Conservation (phyloP, 2,113 vertebrate genomes). For the Callocephalon fimbriatum region DNA sequence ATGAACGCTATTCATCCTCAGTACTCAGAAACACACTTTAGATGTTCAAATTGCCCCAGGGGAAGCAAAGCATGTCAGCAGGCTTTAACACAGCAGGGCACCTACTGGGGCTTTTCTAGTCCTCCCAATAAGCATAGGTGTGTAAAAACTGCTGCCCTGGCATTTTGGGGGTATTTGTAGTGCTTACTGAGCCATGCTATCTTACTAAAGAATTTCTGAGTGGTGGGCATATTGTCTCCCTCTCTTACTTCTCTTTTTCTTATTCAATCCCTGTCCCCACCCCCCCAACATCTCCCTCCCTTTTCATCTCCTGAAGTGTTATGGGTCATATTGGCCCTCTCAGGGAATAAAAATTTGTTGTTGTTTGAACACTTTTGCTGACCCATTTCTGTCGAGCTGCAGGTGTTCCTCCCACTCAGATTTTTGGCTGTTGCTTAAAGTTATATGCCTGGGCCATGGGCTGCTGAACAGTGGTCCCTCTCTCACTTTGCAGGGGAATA, state of each 20-base stretch:
- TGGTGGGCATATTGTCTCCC: background rate
- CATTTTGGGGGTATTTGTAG: background rate
- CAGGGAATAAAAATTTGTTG: background rate
- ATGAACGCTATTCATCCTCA: background rate
- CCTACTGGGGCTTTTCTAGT: background rate
- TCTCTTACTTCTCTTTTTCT: background rate
- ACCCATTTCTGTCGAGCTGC: slow-evolving; percentile 15
- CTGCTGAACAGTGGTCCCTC: background rate
- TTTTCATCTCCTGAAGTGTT: background rate
- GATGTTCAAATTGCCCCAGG: background rate
- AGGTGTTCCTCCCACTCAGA: slow-evolving; percentile 45
- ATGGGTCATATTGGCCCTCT: background rate
- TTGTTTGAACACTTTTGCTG: slow-evolving; percentile 6
- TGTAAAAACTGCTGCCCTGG: background rate
- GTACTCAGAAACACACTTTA: background rate
- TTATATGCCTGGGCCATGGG: background rate
- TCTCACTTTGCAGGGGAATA: slow-evolving; percentile 27
- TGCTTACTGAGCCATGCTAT: background rate
- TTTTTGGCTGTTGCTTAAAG: slow-evolving; percentile 17
- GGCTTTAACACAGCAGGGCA: background rate
- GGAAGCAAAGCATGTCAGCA: background rate
- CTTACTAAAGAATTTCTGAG: background rate
- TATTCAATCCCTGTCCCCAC: rapidly evolving
- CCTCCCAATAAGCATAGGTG: background rate
- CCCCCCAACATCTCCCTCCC: background rate